These are phyloP conservation scores for Helicoverpa armigera DNA, from an alignment of 1,140 invertebrate species.

Conservation along the genomic window DNA sequence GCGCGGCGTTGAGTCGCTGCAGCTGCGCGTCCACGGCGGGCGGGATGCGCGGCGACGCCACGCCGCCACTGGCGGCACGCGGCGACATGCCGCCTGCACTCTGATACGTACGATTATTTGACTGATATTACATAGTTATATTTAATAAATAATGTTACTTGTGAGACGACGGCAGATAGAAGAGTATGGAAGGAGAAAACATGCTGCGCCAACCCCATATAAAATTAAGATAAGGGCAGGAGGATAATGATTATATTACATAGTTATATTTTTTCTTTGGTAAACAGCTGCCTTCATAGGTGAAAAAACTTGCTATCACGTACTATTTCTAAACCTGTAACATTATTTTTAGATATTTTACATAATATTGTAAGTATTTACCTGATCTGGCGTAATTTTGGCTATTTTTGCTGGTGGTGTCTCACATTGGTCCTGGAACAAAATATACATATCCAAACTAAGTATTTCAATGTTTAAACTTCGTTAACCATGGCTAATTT, in stretches of 20 bases:
- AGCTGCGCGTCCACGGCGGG: slow-evolving; percentile 71
- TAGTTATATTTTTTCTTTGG: not conserved
- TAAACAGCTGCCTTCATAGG: too few relatives aligned
- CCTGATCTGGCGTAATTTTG: slow-evolving; percentile 71
- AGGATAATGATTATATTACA: too few relatives aligned
- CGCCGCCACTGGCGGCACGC: not conserved
- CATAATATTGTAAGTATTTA: slow-evolving; percentile 51
- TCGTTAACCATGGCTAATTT: too few relatives aligned
- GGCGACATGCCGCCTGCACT: slow-evolving; percentile 21
- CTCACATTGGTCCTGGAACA: slow-evolving; percentile 72
- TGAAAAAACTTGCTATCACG: too few relatives aligned
- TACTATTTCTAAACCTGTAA: not conserved
- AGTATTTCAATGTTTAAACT: too few relatives aligned
- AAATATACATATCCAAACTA: not conserved
- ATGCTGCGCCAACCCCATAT: too few relatives aligned
- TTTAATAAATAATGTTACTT: too few relatives aligned
- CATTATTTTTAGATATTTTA: not conserved
- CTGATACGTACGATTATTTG: not conserved
- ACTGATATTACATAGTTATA: too few relatives aligned
- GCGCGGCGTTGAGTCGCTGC: slow-evolving; percentile 70
- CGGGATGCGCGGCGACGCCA: not conserved
- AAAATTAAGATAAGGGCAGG: too few relatives aligned
- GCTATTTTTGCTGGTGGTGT: slow-evolving; percentile 81
- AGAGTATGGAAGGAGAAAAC: too few relatives aligned
- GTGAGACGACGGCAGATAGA: too few relatives aligned